Evolutionary conservation across 2,797 vertebrate genomes (phyloP), one percentile per base, ranked within the genome.

Genomic region (Eidolon dupreanum): DNA sequence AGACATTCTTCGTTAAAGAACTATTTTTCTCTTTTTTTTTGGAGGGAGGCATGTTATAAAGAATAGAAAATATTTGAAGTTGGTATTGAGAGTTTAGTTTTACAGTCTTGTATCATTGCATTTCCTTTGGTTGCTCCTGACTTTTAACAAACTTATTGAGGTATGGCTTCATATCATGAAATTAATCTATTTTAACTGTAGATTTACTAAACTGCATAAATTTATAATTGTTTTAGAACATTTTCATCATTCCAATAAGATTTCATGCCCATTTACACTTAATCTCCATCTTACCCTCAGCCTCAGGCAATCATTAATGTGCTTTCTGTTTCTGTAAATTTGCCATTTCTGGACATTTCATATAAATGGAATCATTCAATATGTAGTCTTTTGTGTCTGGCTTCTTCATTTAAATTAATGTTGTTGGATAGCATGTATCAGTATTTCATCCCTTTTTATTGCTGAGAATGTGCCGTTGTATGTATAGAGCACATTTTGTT

Each of bases 31-130:
- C 1, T 77, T 41, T 13, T 84, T 55, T 31, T 6, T 11, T 3
- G 59, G 59, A 24, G 55, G 55, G 26, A 49, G 49, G 15, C 15
- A 49, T 49, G 49, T 49, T 49, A 77, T 91, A 33, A 59, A 92
- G 13, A 90, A 87, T n/a, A 87, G 38, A 85, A 94, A 85, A 88
- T 53, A 46, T 41, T 92, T 92, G 79, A 95, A 90, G 53, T 38
- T 55, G 46, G 94, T 82, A 68, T 59, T 11, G 17, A 87, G 55
- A 83, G 16, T 38, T 88, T 71, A 74, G 20, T 26, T 88, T 77
- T 88, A 91, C 26, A 88, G 20, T 73, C 13, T 24, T 90, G 59
- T 65, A 57, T 84, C n/a, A 31, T 31, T 87, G 10, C 22, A 10
- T 91, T 92, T 94, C 24, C 38, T 92, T 91, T 84, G 53, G 24